phyloP scores from a whole-genome alignment of 2,113 vertebrate genomes.

The Ictidomys tridecemlineatus region DNA sequence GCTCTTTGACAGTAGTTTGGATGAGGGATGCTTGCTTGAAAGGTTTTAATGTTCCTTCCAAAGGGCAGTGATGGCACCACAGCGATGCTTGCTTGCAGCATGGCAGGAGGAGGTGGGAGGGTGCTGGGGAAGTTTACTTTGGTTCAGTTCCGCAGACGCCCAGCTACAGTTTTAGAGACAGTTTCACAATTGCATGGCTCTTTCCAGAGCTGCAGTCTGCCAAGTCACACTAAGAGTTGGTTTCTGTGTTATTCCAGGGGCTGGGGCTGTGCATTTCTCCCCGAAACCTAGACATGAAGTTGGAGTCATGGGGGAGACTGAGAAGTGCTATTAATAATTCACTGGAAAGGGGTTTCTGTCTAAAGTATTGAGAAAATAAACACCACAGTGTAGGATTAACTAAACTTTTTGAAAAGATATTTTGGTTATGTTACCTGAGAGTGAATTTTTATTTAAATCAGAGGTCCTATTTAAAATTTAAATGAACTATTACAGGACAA shows the following conservation, averaged over 20 bases:
- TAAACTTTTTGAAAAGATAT: background rate
- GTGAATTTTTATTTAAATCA: slow-evolving; percentile 22
- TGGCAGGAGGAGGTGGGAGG: background rate
- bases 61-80: slow-evolving; percentile 12
- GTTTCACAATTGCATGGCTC: background rate
- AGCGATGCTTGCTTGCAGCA: background rate
- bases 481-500: background rate
- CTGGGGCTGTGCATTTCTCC: background rate
- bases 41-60: background rate
- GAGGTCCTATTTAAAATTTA: slow-evolving; percentile 37
- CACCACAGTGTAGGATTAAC: background rate
- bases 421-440: slow-evolving; percentile 2
- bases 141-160: background rate
- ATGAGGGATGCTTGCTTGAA: background rate
- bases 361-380: background rate
- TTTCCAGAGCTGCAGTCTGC: background rate
- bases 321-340: slow-evolving; percentile 58
- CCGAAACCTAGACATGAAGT: slow-evolving; percentile 1
- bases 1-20: background rate
- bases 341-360: slow-evolving; percentile 47
- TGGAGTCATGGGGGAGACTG: background rate
- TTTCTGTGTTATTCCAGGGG: background rate
- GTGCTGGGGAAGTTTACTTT: background rate
- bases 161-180: background rate
- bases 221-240: background rate